phyloP scores from a whole-genome alignment of 92 coral and sea anemone genomes.

The Pocillopora grandis region DNA sequence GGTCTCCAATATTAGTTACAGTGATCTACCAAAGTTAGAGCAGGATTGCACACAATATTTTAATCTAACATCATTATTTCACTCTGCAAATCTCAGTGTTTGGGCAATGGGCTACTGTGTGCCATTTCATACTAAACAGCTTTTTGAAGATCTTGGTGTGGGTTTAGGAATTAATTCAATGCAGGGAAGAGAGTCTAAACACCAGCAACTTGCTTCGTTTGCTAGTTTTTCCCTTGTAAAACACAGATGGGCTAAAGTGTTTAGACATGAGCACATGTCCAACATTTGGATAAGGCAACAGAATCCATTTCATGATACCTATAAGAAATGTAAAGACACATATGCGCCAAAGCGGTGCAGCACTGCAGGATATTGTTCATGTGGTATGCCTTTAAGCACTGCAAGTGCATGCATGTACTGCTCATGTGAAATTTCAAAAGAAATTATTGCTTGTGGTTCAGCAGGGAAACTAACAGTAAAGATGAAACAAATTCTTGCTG shows the following conservation, averaged over 20 bases:
- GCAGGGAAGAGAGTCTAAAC: slow-evolving; percentile 79
- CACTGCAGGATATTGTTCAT: slow-evolving; percentile 53
- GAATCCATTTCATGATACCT: slow-evolving; percentile 59
- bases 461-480: slow-evolving; percentile 39
- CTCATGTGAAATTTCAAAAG: slow-evolving; percentile 26
- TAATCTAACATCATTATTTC: slow-evolving; percentile 51
- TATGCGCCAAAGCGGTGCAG: slow-evolving; percentile 48
- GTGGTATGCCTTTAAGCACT: slow-evolving; percentile 31
- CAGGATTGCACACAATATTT: slow-evolving; percentile 51
- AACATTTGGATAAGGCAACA: slow-evolving; percentile 68
- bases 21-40: slow-evolving; percentile 48
- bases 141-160: slow-evolving; percentile 56
- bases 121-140: slow-evolving; percentile 65
- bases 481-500: slow-evolving; percentile 32
- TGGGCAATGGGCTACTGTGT: slow-evolving; percentile 75
- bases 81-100: slow-evolving; percentile 60
- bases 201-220: slow-evolving; percentile 63
- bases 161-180: slow-evolving; percentile 64
- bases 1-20: slow-evolving; percentile 47
- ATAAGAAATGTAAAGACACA: slow-evolving; percentile 41
- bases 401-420: slow-evolving; percentile 46
- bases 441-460: slow-evolving; percentile 36
- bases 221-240: slow-evolving; percentile 60
- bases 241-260: slow-evolving; percentile 63
- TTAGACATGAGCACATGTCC: slow-evolving; percentile 67